These are phyloP conservation scores for Pseudomyrmex sp. DNA, from an alignment of 1,140 invertebrate species.

Conservation along the genomic window DNA sequence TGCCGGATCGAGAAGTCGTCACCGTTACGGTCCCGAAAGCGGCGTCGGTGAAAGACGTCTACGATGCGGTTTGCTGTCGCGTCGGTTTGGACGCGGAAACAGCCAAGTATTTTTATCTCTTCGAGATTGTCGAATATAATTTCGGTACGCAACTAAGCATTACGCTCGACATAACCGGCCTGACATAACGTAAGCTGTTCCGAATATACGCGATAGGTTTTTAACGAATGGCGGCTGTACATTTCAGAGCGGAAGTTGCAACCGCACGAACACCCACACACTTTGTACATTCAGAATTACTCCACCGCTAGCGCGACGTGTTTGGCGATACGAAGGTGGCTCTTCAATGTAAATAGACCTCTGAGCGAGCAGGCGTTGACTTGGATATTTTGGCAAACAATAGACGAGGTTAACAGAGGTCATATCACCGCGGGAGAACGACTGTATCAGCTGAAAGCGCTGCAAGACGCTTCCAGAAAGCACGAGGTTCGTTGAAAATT, in stretches of 20 bases:
- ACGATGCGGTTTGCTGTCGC: constrained; percentile 94
- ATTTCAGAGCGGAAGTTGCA: constrained; percentile 96
- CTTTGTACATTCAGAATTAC: constrained; percentile 99
- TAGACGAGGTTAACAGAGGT: constrained; percentile 97
- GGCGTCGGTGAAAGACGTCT: constrained; percentile 96
- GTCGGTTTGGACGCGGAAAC: constrained; percentile 92
- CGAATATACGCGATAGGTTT: not conserved
- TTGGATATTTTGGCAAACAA: constrained; percentile 92
- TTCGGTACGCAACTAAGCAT: constrained; percentile 88
- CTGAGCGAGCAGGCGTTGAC: constrained; percentile 90
- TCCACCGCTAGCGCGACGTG: constrained; percentile 99
- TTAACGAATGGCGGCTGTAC: not conserved
- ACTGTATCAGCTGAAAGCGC: constrained; percentile 97
- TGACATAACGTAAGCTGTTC: not conserved
- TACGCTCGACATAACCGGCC: not conserved
- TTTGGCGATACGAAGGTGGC: constrained; percentile 96
- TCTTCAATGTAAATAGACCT: constrained; percentile 91
- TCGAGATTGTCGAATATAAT: constrained; percentile 99
- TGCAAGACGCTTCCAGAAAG: constrained; percentile 95
- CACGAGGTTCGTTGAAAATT: constrained; percentile 87
- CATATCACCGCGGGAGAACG: constrained; percentile 95
- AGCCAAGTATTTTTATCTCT: constrained; percentile 97
- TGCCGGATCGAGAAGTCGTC: constrained; percentile 95
- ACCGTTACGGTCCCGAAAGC: constrained; percentile 96
- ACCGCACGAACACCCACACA: constrained; percentile 97